These are phyloP conservation scores for Venturia canescens DNA, from an alignment of 1,140 invertebrate genomes.

Conservation along the genomic window DNA sequence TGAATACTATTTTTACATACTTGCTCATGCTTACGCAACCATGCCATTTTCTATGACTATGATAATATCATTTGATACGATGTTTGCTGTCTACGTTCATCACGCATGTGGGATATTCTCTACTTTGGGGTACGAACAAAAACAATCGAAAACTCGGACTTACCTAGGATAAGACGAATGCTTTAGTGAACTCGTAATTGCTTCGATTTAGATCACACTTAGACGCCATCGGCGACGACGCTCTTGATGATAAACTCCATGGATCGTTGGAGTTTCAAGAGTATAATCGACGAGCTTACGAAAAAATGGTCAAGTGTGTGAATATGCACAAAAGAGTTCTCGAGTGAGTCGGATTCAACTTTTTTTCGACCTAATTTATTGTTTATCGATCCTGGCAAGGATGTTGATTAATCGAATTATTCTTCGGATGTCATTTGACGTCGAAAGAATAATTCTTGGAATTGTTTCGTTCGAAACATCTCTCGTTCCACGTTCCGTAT, in stretches of 20 bases:
- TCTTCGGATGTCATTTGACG: too few relatives aligned
- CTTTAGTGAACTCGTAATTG: background rate
- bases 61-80: constrained; percentile 27
- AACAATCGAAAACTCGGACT: background rate
- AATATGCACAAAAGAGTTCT: constrained; percentile 45
- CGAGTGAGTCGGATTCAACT: constrained; percentile 41
- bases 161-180: background rate
- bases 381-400: background rate
- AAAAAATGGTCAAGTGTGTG: constrained; percentile 39
- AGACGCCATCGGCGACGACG: constrained; percentile 23
- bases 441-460: too few relatives aligned
- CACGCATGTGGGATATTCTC: constrained; percentile 46
- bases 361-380: background rate
- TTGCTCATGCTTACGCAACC: constrained; percentile 13
- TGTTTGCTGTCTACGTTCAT: constrained; percentile 45
- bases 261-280: background rate
- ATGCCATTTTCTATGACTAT: constrained; percentile 15
- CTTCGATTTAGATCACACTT: background rate
- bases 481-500: too few relatives aligned
- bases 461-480: too few relatives aligned
- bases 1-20: constrained; percentile 37
- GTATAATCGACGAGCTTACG: constrained; percentile 29
- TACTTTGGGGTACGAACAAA: constrained; percentile 47
- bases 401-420: background rate
- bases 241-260: background rate